Conservation (phyloP, 2,113 vertebrate species). For the Miniopterus natalensis region DNA sequence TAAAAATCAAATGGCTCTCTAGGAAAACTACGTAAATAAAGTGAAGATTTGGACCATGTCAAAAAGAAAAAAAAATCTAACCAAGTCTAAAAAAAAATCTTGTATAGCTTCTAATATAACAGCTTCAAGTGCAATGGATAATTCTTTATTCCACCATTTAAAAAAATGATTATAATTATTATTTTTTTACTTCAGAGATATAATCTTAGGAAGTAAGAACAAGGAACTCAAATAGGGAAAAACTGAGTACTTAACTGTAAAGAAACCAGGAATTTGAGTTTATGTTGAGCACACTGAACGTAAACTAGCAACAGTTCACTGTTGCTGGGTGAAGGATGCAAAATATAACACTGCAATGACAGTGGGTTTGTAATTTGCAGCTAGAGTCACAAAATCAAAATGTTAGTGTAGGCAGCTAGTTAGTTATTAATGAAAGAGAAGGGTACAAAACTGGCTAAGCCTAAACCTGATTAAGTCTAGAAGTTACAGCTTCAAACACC, state of each 20-base stretch:
- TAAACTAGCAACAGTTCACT: too few relatives aligned
- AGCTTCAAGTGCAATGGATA: not conserved
- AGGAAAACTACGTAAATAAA: not conserved
- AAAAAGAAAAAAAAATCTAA: not conserved
- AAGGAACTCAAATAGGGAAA: not conserved
- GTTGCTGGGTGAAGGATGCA: not conserved
- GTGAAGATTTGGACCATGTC: not conserved
- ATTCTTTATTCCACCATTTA: not conserved
- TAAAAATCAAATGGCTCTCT: not conserved
- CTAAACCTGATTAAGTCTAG: too few relatives aligned
- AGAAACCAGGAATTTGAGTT: not conserved
- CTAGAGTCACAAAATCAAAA: not conserved
- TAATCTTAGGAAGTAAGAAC: not conserved
- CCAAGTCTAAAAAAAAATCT: not conserved
- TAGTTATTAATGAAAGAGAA: too few relatives aligned
- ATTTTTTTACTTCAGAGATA: conserved; percentile 2
- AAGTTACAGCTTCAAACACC: too few relatives aligned
- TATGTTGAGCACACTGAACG: not conserved
- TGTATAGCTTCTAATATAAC: not conserved
- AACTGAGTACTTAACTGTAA: not conserved
- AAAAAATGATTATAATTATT: not conserved
- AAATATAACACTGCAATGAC: not conserved
- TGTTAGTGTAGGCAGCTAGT: too few relatives aligned
- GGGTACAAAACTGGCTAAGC: too few relatives aligned
- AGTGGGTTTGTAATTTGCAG: not conserved